phyloP scores from a whole-genome alignment of 2,797 vertebrate genomes.

The Holocentrus rufus region DNA sequence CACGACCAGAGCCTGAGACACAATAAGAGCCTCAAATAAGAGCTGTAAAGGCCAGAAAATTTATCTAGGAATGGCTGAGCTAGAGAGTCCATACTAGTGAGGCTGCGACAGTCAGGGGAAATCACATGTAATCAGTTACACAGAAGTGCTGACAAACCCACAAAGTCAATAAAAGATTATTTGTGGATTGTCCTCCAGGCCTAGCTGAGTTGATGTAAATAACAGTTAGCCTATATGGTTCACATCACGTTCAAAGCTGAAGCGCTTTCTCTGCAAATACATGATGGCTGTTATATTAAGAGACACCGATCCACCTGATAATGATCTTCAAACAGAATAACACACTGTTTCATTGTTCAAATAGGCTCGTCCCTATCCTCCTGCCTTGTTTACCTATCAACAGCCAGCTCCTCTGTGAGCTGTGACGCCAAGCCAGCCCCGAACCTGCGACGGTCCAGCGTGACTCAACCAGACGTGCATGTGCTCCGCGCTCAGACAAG shows the following conservation, averaged over 20 bases:
- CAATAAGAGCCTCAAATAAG: too few relatives aligned
- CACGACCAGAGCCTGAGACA: neutral
- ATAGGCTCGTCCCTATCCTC: conserved; percentile 15
- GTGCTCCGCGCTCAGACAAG: conserved; percentile 49
- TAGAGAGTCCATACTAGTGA: neutral
- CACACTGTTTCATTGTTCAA: conserved; percentile 58
- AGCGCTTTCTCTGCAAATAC: neutral
- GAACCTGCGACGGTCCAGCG: conserved; percentile 20
- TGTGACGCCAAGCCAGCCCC: conserved; percentile 9
- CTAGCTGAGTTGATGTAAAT: conserved; percentile 8
- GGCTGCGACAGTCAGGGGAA: neutral
- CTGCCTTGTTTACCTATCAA: conserved; percentile 67
- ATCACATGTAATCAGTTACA: conserved; percentile 29
- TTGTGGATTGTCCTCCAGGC: conserved; percentile 15
- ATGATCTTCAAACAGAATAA: conserved; percentile 60
- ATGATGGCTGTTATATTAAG: conserved; percentile 37
- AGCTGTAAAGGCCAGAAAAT: neutral
- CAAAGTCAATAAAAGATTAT: conserved; percentile 57
- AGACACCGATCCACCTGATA: conserved; percentile 43
- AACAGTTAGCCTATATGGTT: neutral
- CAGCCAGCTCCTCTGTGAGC: conserved; percentile 12
- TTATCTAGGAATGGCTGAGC: neutral
- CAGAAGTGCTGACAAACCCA: conserved; percentile 33
- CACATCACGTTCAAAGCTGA: neutral
- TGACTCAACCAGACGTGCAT: conserved; percentile 42